Evolutionary conservation across 2,888 invertebrate species (phyloP), one percentile per base, ranked within the genome.

Genomic region (Falcaria lacertinaria): DNA sequence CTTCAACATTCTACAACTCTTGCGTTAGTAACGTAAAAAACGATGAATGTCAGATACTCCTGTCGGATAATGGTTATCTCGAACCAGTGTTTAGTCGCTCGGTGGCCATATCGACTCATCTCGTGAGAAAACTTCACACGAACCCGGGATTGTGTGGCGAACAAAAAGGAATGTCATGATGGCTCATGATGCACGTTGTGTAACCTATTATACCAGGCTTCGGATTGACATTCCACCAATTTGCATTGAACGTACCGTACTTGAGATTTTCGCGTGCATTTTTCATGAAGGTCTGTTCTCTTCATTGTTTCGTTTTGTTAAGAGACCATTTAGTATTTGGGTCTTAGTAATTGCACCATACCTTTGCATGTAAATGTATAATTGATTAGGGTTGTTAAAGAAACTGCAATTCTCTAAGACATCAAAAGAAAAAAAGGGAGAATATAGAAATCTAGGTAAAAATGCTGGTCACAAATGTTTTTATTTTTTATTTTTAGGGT

Each of bases 151-250:
- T 77, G 75, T 80, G 72, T 19, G 19, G 19, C 19, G 73, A 74
- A 83, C 80, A 85, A 81, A 84, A 78, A 69, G 78, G 79, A 89
- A 89, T 89, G 88, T 86, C 88, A 89, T 83, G 87, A 87, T 81
- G 78, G 88, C 88, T 86, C 88, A 89, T 83, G 87, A 87, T 81
- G 78, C 73, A 74, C 68, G 68, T 87, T 84, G 81, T 62, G 85
- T 74, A 86, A 85, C 54, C 64, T 49, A 63, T 68, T 70, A 61
- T 69, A 57, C 49, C 52, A 52, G 52, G 44, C 43, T 50, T 52
- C 45, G 52, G 67, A 68, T 72, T 84, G 81, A 80, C 80, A 84
- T 80, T 81, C 73, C 70, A 62, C 62, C 63, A 66, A 69, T 75
- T 76, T 74, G 69, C 72, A 74, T 77, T 73, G 74, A 74, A 69